Base-by-base conservation (phyloP, 2,113 vertebrate genomes). In the Sialia sialis region DNA sequence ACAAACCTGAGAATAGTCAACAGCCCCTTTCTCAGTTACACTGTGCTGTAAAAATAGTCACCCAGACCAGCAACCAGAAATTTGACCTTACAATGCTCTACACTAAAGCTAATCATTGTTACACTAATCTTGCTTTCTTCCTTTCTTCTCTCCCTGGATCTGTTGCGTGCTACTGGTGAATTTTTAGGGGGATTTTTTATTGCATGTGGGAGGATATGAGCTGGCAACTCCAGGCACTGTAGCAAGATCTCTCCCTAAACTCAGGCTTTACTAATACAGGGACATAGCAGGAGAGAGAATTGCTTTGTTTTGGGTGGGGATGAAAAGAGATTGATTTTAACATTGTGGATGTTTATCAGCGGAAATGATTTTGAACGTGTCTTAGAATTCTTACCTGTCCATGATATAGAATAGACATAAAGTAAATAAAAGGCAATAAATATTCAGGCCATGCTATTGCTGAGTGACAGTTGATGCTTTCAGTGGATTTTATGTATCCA, bases 11-110 rank as follows among this genome's bases (percentile, higher is more conserved):
- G 84, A 96, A 94, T 90, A 97, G 94, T 59, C 87, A 91, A 49
- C 74, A 85, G 58, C 44, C 51, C 75, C 93, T 88, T 95, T 95
- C 95, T 97, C 95, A 94, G 75, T 97, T 97, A 94, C 93, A 93
- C 78, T n/a, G 38, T 0, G 27, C 78, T 93, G 87, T 84, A 95
- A 97, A 97, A 97, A 95, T 95, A 97, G 89, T 63, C 56, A 86
- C 48, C 38, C 78, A 51, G 54, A 69, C 32, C 52, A 88, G 89
- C 89, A 93, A 95, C 26, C 46, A 94, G 94, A 83, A 85, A 90
- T 91, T 79, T 94, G 94, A 93, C 89, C 91, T 93, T 95, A 85
- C 20, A 91, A 85, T 77, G 78, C 70, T 73, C 84, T 67, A 38
- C 27, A 8, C 41, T 58, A 89, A 82, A 83, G 55, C 63, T 85